Percentiles rank a stretch among this genome's conserved stretches.
phyloP scores from a whole-genome alignment of 2,797 vertebrate species.

The Notamacropus eugenii region DNA sequence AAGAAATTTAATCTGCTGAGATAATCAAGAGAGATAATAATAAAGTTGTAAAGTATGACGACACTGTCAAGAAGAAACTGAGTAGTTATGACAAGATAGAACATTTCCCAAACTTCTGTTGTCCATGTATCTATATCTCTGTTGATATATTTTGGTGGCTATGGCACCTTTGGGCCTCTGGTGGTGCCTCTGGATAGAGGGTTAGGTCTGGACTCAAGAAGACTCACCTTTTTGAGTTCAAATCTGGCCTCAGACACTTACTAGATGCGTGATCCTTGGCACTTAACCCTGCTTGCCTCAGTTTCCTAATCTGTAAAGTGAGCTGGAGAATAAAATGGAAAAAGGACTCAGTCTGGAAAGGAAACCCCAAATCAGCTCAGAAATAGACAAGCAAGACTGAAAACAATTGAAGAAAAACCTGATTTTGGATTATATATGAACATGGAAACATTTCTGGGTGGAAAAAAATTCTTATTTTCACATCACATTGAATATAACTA shows the following conservation, averaged over 20 bases:
- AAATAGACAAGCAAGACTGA: background rate
- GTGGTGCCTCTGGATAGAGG: background rate
- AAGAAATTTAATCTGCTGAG: slow-evolving; percentile 4
- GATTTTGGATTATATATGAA: background rate
- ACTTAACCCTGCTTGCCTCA: background rate
- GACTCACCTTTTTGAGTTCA: background rate
- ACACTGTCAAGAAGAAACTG: background rate
- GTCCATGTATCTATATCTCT: background rate
- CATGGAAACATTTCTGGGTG: background rate
- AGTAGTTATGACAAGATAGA: background rate
- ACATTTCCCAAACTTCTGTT: background rate
- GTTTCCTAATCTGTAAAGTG: background rate
- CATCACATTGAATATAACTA: background rate
- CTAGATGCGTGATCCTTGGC: background rate
- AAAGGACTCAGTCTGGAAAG: background rate
- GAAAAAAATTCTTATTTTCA: background rate
- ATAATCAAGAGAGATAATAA: background rate
- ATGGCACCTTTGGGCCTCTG: background rate
- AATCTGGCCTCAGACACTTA: background rate
- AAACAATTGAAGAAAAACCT: background rate
- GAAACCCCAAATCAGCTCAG: background rate
- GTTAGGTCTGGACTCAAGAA: background rate
- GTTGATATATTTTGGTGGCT: background rate
- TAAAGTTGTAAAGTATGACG: background rate
- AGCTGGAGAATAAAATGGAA: background rate